A percentile compares a stretch with the other conserved stretches of the same genome.
These are phyloP conservation scores for Stegophylla sp. DNA, from an alignment of 2,888 invertebrate species.

Conservation along the genomic window DNA sequence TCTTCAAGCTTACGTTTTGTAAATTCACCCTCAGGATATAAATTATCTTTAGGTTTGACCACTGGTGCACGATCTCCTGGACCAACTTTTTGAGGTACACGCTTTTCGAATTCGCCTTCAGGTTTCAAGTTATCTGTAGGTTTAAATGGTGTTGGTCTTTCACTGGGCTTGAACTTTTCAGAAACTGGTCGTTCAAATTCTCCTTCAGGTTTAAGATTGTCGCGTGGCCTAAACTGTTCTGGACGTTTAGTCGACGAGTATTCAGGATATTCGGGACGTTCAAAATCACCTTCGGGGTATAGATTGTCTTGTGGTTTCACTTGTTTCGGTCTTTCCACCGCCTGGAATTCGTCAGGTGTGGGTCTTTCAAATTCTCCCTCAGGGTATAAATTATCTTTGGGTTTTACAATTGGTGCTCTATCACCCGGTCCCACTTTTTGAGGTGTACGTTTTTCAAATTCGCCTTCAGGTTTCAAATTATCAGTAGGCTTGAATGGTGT, in stretches of 20 bases:
- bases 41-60: slow-evolving; percentile 67
- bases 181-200: slow-evolving; percentile 64
- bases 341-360: slow-evolving; percentile 64
- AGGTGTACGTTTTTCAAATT: slow-evolving; percentile 64
- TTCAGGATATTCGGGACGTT: slow-evolving; percentile 62
- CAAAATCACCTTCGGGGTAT: slow-evolving; percentile 70
- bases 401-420: slow-evolving; percentile 67
- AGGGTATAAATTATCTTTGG: slow-evolving; percentile 63
- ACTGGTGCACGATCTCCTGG: slow-evolving; percentile 61
- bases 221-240: slow-evolving; percentile 67
- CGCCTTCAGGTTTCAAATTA: slow-evolving; percentile 66
- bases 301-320: slow-evolving; percentile 66
- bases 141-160: slow-evolving; percentile 70
- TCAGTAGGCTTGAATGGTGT: slow-evolving; percentile 67
- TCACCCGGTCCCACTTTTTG: slow-evolving; percentile 69
- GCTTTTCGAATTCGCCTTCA: slow-evolving; percentile 63
- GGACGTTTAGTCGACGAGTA: slow-evolving; percentile 66
- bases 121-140: slow-evolving; percentile 71
- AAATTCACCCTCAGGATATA: slow-evolving; percentile 69
- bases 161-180: slow-evolving; percentile 68
- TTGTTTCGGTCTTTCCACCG: slow-evolving; percentile 66
- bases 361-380: slow-evolving; percentile 67
- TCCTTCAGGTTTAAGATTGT: slow-evolving; percentile 67
- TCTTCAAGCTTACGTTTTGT: slow-evolving; percentile 66
- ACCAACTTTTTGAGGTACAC: slow-evolving; percentile 64